Percentiles rank a stretch among this genome's conserved stretches.
Evolutionary conservation across 2,888 invertebrate genomes (phyloP).

Genomic region (Napeogenes inachia): DNA sequence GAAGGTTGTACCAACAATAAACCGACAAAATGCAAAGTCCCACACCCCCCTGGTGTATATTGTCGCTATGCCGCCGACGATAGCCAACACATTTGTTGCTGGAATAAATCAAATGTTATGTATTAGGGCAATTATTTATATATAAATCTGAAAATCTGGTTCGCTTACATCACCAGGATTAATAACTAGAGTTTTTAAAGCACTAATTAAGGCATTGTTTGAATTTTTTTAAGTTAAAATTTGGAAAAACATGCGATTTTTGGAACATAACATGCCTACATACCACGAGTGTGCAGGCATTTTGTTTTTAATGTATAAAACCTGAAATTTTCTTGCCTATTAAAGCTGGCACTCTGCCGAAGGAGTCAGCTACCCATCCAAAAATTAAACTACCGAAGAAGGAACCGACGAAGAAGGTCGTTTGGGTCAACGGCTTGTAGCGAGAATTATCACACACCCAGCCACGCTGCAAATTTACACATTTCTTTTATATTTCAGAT

Average conservation of each 20-base stretch:
- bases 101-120: slow-evolving; percentile 39
- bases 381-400: slow-evolving; percentile 61
- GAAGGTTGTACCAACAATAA: slow-evolving; percentile 90
- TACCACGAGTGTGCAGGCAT: too few relatives aligned
- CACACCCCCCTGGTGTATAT: slow-evolving; percentile 83
- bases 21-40: slow-evolving; percentile 86
- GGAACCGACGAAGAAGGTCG: slow-evolving; percentile 63
- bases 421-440: slow-evolving; percentile 57
- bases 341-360: slow-evolving; percentile 65
- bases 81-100: slow-evolving; percentile 27
- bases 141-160: neutral
- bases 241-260: too few relatives aligned
- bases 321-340: slow-evolving; percentile 52
- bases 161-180: too few relatives aligned
- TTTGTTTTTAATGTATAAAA: neutral
- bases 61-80: slow-evolving; percentile 21
- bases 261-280: too few relatives aligned
- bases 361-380: slow-evolving; percentile 66
- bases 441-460: slow-evolving; percentile 65
- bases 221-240: too few relatives aligned
- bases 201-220: too few relatives aligned
- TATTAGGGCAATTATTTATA: neutral
- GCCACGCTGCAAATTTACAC: slow-evolving; percentile 47
- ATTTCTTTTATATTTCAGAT: too few relatives aligned
- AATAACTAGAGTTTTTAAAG: too few relatives aligned